Base-by-base conservation (phyloP, 2,113 vertebrate species). In the Odontesthes bonariensis region DNA sequence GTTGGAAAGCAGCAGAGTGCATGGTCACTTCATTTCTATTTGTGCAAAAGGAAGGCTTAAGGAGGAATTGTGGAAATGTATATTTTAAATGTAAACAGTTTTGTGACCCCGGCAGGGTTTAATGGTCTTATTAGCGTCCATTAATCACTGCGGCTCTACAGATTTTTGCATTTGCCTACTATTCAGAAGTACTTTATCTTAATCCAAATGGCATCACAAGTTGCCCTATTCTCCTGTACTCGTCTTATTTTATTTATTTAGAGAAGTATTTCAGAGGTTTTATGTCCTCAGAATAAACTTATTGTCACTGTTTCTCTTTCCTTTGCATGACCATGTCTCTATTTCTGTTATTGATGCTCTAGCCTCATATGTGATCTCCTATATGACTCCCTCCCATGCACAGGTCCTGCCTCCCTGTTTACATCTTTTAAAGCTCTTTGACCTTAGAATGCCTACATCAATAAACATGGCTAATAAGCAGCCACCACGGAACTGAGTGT, bases 391-490 rank as follows among this genome's bases (percentile, higher is more conserved):
- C 35, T 38, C 5, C 10, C 1, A 3, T 47, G 17, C 44, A 16
- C 44, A 44, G 35, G 52, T 65, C 38, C 35, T 59, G 65, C 49
- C 49, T n/a, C n/a, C 23, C 20, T 74, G 75, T 82, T 38, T 38
- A 38, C 35, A 38, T 38, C 2, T 38, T 5, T 38, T 38, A 38
- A 7, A 38, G 35, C 7, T 38, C 35, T 79, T 40, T 88, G 90
- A 91, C 86, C 82, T 57, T 1, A 66, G 73, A 68, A 53, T 31
- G 35, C 74, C 73, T 82, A 52, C 38, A 70, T 83, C 82, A 85
- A 73, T 81, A 84, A 86, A 73, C 66, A 79, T 75, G 35, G 7
- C 35, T 83, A 86, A 88, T 89, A 88, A 83, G 77, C 51, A 52
- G 12, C 69, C 87, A 84, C 74, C 77, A 77, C 53, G 78, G 75